Percentiles rank a stretch among this genome's conserved stretches.
These are phyloP conservation scores for Tympanuchus pallidicinctus DNA, from an alignment of 2,113 vertebrate species.

Conservation along the genomic window DNA sequence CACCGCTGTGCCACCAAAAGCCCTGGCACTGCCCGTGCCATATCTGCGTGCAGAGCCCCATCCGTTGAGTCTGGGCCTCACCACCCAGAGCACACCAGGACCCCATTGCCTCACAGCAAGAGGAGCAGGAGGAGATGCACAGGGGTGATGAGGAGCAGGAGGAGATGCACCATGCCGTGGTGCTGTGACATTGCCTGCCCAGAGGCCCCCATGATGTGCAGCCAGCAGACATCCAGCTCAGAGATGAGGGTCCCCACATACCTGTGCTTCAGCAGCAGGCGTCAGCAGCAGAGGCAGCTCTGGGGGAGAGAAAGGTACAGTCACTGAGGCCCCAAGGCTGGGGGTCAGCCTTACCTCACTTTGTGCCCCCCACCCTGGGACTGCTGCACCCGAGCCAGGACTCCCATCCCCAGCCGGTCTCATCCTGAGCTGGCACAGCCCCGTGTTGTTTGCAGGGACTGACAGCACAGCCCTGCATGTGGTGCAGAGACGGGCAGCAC, in stretches of 20 bases:
- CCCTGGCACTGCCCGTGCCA: fast-evolving
- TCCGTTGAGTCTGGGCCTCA: fast-evolving
- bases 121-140: background rate
- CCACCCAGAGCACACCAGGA: fast-evolving
- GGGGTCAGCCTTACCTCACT: fast-evolving
- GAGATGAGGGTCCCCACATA: background rate
- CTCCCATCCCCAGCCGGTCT: background rate
- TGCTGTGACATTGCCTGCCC: background rate
- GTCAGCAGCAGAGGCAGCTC: conserved; percentile 55
- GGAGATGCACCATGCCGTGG: background rate
- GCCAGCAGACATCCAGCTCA: fast-evolving
- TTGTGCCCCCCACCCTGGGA: fast-evolving
- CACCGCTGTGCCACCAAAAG: fast-evolving
- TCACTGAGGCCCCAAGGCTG: background rate
- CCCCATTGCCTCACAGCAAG: fast-evolving
- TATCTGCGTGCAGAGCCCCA: fast-evolving
- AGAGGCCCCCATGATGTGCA: fast-evolving
- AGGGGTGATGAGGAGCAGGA: background rate
- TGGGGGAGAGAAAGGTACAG: background rate
- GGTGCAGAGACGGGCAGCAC: fast-evolving
- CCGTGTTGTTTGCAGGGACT: background rate
- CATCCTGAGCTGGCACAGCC: background rate
- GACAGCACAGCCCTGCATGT: fast-evolving
- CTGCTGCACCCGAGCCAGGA: background rate
- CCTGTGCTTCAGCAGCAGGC: conserved; percentile 57